Evolutionary conservation across 53 echinoderm and acorn worm species (phyloP).

Genomic region (Hippasteria phrygiana): DNA sequence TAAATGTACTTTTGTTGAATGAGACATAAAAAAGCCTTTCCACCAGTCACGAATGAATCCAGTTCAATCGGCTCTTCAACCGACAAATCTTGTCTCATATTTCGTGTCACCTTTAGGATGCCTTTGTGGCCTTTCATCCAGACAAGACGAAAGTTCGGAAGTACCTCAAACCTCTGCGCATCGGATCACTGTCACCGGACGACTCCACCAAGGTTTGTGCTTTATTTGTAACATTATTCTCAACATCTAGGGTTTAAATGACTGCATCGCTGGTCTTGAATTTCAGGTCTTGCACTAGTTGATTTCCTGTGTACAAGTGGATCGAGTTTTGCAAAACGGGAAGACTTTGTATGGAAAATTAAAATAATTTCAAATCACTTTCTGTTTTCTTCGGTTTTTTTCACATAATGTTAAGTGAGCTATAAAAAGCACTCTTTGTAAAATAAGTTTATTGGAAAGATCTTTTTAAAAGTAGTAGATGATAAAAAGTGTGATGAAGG

Average conservation of each 20-base stretch:
- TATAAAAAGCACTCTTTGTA: too few relatives aligned
- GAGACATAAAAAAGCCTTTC: background rate
- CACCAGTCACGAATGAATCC: background rate
- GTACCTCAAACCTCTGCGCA: slow-evolving; percentile 84
- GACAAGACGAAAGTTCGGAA: slow-evolving; percentile 78
- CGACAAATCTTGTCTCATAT: background rate
- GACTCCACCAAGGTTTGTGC: slow-evolving; percentile 58
- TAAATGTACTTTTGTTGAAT: too few relatives aligned
- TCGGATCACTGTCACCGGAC: slow-evolving; percentile 72
- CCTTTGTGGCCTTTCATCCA: slow-evolving; percentile 92
- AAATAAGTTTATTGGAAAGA: too few relatives aligned
- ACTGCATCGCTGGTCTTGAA: background rate
- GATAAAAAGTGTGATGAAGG: too few relatives aligned
- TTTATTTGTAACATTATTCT: background rate
- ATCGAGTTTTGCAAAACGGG: too few relatives aligned
- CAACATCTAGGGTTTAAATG: background rate
- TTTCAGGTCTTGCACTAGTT: background rate
- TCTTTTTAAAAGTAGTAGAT: too few relatives aligned
- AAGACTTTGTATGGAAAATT: background rate
- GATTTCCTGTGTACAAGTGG: background rate
- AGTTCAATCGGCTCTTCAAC: background rate
- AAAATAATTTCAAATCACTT: too few relatives aligned
- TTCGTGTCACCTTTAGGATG: slow-evolving; percentile 70
- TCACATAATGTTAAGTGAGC: too few relatives aligned
- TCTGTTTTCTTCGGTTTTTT: too few relatives aligned